These are phyloP conservation scores for Columba janthina DNA, from an alignment of 2,113 vertebrate species.

Conservation along the genomic window DNA sequence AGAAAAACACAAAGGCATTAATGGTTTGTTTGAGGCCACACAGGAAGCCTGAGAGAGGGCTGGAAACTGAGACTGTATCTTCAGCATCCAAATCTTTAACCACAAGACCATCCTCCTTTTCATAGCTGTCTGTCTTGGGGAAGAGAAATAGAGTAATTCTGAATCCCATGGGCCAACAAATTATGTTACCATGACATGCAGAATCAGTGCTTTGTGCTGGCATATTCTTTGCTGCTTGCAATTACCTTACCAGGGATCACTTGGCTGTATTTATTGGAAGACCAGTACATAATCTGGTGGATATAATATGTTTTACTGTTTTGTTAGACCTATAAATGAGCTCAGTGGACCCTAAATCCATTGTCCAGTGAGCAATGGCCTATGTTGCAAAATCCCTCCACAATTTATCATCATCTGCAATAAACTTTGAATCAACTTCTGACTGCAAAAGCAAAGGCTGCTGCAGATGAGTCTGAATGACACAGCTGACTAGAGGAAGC, in stretches of 20 bases:
- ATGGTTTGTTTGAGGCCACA: conserved; percentile 59
- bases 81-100: conserved; percentile 62
- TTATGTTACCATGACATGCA: background rate
- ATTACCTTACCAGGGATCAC: conserved; percentile 31
- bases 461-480: background rate
- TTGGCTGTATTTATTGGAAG: background rate
- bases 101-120: conserved; percentile 60
- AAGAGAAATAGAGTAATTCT: conserved; percentile 58
- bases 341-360: conserved; percentile 20
- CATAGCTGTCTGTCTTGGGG: conserved; percentile 13
- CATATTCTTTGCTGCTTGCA: background rate
- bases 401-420: conserved; percentile 13
- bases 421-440: background rate
- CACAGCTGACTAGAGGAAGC: background rate
- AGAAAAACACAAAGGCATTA: conserved; percentile 65
- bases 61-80: conserved; percentile 19
- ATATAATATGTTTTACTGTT: conserved; percentile 13
- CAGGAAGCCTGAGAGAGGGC: conserved; percentile 56
- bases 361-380: background rate
- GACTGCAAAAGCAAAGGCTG: conserved; percentile 20
- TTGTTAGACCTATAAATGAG: background rate
- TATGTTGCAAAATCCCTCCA: background rate
- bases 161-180: conserved; percentile 22
- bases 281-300: background rate
- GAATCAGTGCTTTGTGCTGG: conserved; percentile 27